Percentiles rank a stretch among this genome's conserved stretches.
Conservation (phyloP, 2,113 vertebrate genomes). For the Nyctibius bracteatus region DNA sequence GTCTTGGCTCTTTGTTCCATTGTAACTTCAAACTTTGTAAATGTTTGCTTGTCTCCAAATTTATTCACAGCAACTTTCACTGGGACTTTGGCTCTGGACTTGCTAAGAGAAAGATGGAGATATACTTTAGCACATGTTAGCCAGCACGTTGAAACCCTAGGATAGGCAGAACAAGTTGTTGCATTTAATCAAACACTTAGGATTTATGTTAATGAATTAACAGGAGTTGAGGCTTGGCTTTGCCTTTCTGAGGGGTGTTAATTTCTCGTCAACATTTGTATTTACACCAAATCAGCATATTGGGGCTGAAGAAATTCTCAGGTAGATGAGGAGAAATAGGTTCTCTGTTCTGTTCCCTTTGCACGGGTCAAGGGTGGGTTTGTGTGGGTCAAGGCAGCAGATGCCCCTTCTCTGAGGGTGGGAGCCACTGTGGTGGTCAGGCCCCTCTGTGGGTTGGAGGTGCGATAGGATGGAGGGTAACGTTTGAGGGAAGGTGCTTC, state of each 20-base stretch:
- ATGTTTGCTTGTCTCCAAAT: not conserved
- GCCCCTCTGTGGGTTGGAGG: not conserved
- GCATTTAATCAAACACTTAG: not conserved
- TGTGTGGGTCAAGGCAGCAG: accelerated
- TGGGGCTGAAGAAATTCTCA: not conserved
- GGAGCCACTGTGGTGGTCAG: not conserved
- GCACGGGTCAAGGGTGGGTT: accelerated
- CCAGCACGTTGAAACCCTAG: accelerated
- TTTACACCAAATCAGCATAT: not conserved
- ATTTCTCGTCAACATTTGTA: not conserved
- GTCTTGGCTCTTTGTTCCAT: too few species aligned
- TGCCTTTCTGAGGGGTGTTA: not conserved
- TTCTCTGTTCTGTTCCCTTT: not conserved
- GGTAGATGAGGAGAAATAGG: not conserved
- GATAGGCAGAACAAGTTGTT: not conserved
- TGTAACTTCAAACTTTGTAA: not conserved
- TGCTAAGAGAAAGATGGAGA: not conserved
- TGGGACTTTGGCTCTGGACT: not conserved
- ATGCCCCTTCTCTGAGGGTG: accelerated
- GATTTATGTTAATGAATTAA: not conserved
- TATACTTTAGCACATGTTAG: not conserved
- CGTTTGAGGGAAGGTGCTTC: not conserved
- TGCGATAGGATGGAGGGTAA: not conserved
- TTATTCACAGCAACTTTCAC: not conserved
- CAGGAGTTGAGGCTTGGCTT: not conserved